Evolutionary conservation across 1,140 invertebrate genomes (phyloP).

Genomic region (Microplitis mediator): DNA sequence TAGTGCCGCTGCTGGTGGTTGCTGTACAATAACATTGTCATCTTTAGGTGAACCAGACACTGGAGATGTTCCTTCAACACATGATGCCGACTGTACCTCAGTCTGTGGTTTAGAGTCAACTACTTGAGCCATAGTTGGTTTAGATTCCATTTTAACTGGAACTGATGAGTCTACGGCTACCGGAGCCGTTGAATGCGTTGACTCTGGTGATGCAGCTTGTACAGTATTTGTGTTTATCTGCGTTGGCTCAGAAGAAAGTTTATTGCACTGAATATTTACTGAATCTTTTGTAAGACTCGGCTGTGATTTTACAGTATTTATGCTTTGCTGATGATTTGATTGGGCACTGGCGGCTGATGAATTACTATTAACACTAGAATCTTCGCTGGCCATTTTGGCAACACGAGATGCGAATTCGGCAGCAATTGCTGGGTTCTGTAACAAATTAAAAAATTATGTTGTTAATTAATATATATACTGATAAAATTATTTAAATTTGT

Average conservation of each 20-base stretch:
- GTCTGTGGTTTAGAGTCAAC: conserved; percentile 45
- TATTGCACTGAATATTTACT: conserved; percentile 40
- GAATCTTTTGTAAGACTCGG: conserved; percentile 37
- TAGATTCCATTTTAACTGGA: conserved; percentile 26
- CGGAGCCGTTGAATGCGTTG: conserved; percentile 8
- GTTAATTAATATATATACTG: background rate
- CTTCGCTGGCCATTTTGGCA: conserved; percentile 48
- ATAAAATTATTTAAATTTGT: background rate
- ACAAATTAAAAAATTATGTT: conserved; percentile 48
- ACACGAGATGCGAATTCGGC: conserved; percentile 55
- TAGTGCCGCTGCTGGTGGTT: background rate
- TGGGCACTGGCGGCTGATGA: background rate
- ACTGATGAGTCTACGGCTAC: no score
- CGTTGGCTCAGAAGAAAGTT: conserved; percentile 30
- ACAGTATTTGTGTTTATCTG: conserved; percentile 30
- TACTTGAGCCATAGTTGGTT: conserved; percentile 35
- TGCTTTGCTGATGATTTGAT: conserved; percentile 12
- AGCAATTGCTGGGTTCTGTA: conserved; percentile 48
- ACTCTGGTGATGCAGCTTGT: conserved; percentile 36
- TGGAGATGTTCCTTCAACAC: background rate
- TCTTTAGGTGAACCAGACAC: conserved; percentile 33
- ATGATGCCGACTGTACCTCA: conserved; percentile 32
- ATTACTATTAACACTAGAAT: conserved; percentile 29
- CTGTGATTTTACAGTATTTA: conserved; percentile 35
- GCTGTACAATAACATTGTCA: conserved; percentile 28